Evolutionary conservation across 2,113 vertebrate genomes (phyloP).

Genomic region (Globicephala melas): DNA sequence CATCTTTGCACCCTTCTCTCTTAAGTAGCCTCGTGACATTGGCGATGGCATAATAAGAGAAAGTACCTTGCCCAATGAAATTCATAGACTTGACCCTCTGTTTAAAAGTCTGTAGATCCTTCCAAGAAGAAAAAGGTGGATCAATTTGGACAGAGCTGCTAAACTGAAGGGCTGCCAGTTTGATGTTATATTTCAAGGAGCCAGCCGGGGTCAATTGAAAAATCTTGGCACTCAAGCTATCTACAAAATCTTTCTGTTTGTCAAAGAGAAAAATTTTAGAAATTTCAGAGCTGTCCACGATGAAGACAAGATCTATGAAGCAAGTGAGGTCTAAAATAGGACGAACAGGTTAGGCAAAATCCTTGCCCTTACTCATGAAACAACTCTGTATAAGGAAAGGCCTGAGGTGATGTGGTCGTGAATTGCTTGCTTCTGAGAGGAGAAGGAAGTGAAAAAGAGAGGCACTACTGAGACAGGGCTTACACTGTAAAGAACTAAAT

Average conservation of each 20-base stretch:
- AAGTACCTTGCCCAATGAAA: slow-evolving; percentile 92
- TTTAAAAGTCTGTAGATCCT: slow-evolving; percentile 86
- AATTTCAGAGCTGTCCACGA: slow-evolving; percentile 94
- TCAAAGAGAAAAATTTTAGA: slow-evolving; percentile 85
- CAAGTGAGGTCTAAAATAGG: slow-evolving; percentile 81
- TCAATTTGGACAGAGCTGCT: slow-evolving; percentile 90
- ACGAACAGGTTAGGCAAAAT: slow-evolving; percentile 41
- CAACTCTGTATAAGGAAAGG: neutral
- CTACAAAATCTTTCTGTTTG: slow-evolving; percentile 88
- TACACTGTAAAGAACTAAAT: neutral
- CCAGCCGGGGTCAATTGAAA: slow-evolving; percentile 78
- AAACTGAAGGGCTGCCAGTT: slow-evolving; percentile 89
- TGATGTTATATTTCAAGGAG: slow-evolving; percentile 79
- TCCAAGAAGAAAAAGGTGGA: slow-evolving; percentile 87
- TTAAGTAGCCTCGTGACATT: slow-evolving; percentile 88
- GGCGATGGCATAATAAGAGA: slow-evolving; percentile 90
- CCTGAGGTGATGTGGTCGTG: neutral
- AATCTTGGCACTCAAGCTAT: slow-evolving; percentile 83
- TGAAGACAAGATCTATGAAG: slow-evolving; percentile 87
- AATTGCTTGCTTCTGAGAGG: neutral
- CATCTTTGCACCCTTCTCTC: slow-evolving; percentile 81
- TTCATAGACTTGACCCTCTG: slow-evolving; percentile 78
- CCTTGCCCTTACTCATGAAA: neutral
- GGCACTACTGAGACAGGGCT: neutral
- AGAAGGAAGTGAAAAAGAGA: neutral